phyloP scores from a whole-genome alignment of 2,113 vertebrate species.

The Miniopterus natalensis region DNA sequence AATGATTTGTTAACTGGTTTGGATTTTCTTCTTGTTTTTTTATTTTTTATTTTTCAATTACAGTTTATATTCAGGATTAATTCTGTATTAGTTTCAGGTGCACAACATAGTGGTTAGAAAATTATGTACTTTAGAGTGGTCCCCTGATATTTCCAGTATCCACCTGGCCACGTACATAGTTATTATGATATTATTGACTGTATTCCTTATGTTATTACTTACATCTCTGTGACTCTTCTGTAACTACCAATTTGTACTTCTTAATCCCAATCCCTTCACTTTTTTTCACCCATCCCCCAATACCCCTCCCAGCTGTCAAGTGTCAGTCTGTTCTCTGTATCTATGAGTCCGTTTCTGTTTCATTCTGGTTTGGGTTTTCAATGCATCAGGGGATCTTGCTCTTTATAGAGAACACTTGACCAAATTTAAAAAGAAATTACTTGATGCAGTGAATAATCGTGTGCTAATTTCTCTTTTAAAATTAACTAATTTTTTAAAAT shows the following conservation, averaged over 20 bases:
- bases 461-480: slow-evolving; percentile 62
- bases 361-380: slow-evolving; percentile 48
- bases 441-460: not conserved
- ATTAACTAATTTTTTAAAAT: not conserved
- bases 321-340: not conserved
- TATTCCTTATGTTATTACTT: not conserved
- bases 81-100: not conserved
- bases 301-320: not conserved
- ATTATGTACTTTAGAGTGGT: not conserved
- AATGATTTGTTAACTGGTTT: slow-evolving; percentile 39
- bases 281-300: not conserved
- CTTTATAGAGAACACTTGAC: slow-evolving; percentile 29
- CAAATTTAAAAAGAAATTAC: slow-evolving; percentile 62
- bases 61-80: not conserved
- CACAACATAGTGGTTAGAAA: not conserved
- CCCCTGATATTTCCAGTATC: not conserved
- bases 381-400: not conserved
- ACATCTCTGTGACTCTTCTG: not conserved
- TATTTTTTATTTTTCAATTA: not conserved
- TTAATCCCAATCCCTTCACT: not conserved
- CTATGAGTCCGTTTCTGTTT: not conserved
- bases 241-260: not conserved
- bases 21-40: slow-evolving; percentile 23
- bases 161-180: not conserved
- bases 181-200: not conserved